phyloP scores from a whole-genome alignment of 2,888 invertebrate species.

The Phorcus lineatus region DNA sequence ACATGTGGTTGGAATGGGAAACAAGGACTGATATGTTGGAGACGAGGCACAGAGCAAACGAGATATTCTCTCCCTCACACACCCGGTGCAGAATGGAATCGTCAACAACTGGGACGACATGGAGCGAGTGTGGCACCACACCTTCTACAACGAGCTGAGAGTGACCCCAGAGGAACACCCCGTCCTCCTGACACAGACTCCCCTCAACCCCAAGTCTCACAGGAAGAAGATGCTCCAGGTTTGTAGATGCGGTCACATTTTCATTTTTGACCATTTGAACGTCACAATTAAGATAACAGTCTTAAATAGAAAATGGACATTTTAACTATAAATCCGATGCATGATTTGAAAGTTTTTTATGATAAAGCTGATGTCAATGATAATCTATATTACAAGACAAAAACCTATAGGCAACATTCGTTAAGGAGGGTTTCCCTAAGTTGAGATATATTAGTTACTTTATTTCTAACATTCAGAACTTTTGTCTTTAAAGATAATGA shows the following conservation, averaged over 20 bases:
- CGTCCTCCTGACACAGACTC: slow-evolving; percentile 89
- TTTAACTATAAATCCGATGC: too few relatives aligned
- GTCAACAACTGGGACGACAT: slow-evolving; percentile 41
- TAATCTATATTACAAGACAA: too few relatives aligned
- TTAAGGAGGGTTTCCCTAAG: too few relatives aligned
- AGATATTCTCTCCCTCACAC: neutral
- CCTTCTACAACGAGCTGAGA: slow-evolving; percentile 41
- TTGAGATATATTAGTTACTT: too few relatives aligned
- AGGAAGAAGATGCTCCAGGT: slow-evolving; percentile 44
- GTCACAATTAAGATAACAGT: neutral
- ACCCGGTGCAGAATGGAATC: slow-evolving; percentile 32
- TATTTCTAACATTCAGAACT: too few relatives aligned
- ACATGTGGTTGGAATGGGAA: slow-evolving; percentile 96
- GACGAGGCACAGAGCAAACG: slow-evolving; percentile 59
- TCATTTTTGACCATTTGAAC: neutral
- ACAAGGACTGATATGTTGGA: slow-evolving; percentile 77
- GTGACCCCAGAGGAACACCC: slow-evolving; percentile 86
- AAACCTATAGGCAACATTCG: too few relatives aligned
- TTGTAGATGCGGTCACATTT: neutral
- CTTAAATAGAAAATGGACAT: too few relatives aligned
- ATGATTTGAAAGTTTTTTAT: too few relatives aligned
- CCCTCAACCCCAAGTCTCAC: slow-evolving; percentile 91
- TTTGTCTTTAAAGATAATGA: slow-evolving; percentile 43
- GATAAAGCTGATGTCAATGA: neutral
- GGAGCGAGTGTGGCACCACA: slow-evolving; percentile 37